Percentiles rank a stretch among this genome's conserved stretches.
Conservation (phyloP, 2,113 vertebrate genomes). For the Lucifuga dentata region DNA sequence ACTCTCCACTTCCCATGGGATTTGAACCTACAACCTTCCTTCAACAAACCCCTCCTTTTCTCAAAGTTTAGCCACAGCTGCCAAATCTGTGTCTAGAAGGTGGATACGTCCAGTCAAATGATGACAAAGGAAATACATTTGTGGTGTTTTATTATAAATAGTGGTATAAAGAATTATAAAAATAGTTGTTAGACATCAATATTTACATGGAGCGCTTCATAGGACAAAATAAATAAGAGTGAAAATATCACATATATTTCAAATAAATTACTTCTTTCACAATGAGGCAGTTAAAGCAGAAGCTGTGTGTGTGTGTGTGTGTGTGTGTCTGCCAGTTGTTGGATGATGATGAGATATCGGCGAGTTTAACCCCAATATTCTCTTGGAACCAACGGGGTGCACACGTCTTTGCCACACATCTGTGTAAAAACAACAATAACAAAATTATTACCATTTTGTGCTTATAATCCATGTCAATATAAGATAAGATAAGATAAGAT, state of each 20-base stretch:
- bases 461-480: not conserved
- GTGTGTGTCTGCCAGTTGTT: slow-evolving; percentile 39
- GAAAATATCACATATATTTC: slow-evolving; percentile 46
- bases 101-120: not conserved
- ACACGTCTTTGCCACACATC: slow-evolving; percentile 77
- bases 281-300: slow-evolving; percentile 61
- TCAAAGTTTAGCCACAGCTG: too few relatives aligned
- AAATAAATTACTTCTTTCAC: slow-evolving; percentile 77
- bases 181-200: slow-evolving; percentile 73
- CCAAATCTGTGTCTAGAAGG: not conserved
- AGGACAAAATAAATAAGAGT: slow-evolving; percentile 76
- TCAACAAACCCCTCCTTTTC: too few relatives aligned
- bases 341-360: slow-evolving; percentile 12
- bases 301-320: not conserved
- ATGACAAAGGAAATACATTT: not conserved
- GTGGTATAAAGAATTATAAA: slow-evolving; percentile 77
- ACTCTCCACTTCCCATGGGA: too few relatives aligned
- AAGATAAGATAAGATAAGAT: too few relatives aligned
- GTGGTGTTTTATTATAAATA: slow-evolving; percentile 78
- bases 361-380: slow-evolving; percentile 76
- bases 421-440: slow-evolving; percentile 41
- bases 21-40: too few relatives aligned
- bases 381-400: slow-evolving; percentile 70
- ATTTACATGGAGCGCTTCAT: slow-evolving; percentile 72
- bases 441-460: slow-evolving; percentile 12